phyloP scores from a whole-genome alignment of 1,140 invertebrate species.

The Drosophila biarmipes region DNA sequence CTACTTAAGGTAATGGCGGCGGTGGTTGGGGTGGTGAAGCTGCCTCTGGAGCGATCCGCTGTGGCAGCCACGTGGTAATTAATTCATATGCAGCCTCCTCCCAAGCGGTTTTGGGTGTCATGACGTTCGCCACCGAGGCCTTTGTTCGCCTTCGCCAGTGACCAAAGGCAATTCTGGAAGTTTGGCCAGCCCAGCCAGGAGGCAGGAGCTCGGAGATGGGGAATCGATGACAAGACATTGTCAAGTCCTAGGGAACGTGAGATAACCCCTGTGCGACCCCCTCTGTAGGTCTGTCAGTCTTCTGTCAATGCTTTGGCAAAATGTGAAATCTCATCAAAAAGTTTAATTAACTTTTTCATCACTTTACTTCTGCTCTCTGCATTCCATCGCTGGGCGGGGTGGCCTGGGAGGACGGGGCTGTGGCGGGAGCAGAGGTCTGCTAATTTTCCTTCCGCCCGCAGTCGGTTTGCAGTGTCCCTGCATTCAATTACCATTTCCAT shows the following conservation, averaged over 20 bases:
- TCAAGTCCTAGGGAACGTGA: conserved; percentile 27
- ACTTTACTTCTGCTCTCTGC: conserved; percentile 77
- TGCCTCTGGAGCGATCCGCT: not conserved
- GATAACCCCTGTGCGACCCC: not conserved
- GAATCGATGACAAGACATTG: conserved; percentile 49
- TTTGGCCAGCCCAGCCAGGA: conserved; percentile 16
- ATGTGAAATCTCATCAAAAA: conserved; percentile 81
- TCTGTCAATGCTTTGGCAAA: conserved; percentile 62
- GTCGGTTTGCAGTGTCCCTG: conserved; percentile 26
- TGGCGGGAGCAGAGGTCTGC: conserved; percentile 21
- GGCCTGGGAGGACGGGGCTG: not conserved
- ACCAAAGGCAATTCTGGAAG: conserved; percentile 62
- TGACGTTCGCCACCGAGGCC: conserved; percentile 15
- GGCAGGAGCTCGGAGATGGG: not conserved
- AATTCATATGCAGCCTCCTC: conserved; percentile 37
- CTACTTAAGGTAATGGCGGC: conserved; percentile 37
- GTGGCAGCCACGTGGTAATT: conserved; percentile 35
- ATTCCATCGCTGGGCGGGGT: conserved; percentile 17
- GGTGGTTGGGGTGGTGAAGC: not conserved
- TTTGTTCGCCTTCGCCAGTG: conserved; percentile 39
- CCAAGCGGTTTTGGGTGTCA: not conserved
- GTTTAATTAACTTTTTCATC: conserved; percentile 83
- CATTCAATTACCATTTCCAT: conserved; percentile 69
- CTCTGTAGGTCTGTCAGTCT: conserved; percentile 16
- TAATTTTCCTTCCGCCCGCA: conserved; percentile 39